Evolutionary conservation across 2,888 invertebrate species (phyloP), one percentile per base, ranked within the genome.

Genomic region (Julus scanicus): DNA sequence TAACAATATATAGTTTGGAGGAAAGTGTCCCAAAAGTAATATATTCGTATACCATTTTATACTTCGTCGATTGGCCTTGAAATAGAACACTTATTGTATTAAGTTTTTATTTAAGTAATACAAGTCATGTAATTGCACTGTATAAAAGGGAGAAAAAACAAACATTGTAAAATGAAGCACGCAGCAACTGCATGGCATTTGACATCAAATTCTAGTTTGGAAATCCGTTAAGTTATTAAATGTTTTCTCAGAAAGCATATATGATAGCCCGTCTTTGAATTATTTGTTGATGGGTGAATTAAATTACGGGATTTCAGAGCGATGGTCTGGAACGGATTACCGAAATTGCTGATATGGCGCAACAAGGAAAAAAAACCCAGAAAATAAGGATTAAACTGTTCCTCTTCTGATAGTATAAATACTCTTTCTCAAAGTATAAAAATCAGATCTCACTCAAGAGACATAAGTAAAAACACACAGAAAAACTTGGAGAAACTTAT

Each of bases 251-350:
- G 80, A 80, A 80, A 37, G 29, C 37, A 13, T 57, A n/a, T 57
- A 15, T 17, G 8, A 44, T 17, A 5, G 57, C 15, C 5, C 57
- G 5, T 57, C 17, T 5, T n/a, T 8, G 44, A 57, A 57, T 71
- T 4, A 2, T 80, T 2, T 80, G 29, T 29, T 71, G 71, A 71
- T 71, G n/a, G 29, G 29, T 37, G 80, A 13, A 80, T 80, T 11
- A 37, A 80, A 37, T 80, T 80, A 37, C 80, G 80, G 80, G 20
- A 80, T 80, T 80, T 80, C 37, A 80, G 37, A 37, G 80, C 9
- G 29, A 17, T 71, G 20, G 9, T 37, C 37, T 5, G 63, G 9
- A 1, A 20, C 4, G 80, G 80, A 4, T 37, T 37, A 80, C 29
- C 37, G 29, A 37, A 80, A 80, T 15, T 13, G 80, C 80, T 13